Percentiles rank a stretch among this genome's conserved stretches.
Evolutionary conservation across 2,888 invertebrate species (phyloP).

Genomic region (Chesias legatella): DNA sequence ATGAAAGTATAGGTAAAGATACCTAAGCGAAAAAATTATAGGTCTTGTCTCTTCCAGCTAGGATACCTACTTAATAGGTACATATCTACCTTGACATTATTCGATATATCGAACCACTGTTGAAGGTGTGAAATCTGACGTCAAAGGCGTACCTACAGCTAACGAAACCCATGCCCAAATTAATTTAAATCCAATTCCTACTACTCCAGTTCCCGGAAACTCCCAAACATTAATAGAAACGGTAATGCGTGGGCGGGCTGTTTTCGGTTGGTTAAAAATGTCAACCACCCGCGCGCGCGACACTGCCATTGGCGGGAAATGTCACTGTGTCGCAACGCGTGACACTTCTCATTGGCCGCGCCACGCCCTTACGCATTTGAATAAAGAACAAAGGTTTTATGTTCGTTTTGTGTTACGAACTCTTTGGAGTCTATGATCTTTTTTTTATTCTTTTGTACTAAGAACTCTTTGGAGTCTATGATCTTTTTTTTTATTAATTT

Average conservation of each 20-base stretch:
- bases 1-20: no score
- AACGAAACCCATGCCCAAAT: neutral
- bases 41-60: no score
- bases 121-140: no score
- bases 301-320: constrained; percentile 62
- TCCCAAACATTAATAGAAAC: constrained; percentile 20
- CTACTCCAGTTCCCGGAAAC: constrained; percentile 9
- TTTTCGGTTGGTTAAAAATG: constrained; percentile 60
- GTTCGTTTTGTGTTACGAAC: constrained; percentile 2
- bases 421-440: neutral
- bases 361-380: constrained; percentile 51
- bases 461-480: neutral
- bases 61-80: no score
- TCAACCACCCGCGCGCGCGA: constrained; percentile 53
- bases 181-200: constrained; percentile 4
- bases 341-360: constrained; percentile 64
- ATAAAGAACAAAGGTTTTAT: constrained; percentile 16
- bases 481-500: constrained; percentile 1
- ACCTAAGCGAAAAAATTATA: no score
- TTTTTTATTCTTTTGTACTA: no score
- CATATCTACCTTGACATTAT: no score
- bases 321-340: constrained; percentile 72
- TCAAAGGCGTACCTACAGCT: no score
- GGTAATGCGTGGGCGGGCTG: constrained; percentile 50
- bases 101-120: no score